Evolutionary conservation across 2,888 invertebrate species (phyloP).

Genomic region (Megalurothrips usitatus): DNA sequence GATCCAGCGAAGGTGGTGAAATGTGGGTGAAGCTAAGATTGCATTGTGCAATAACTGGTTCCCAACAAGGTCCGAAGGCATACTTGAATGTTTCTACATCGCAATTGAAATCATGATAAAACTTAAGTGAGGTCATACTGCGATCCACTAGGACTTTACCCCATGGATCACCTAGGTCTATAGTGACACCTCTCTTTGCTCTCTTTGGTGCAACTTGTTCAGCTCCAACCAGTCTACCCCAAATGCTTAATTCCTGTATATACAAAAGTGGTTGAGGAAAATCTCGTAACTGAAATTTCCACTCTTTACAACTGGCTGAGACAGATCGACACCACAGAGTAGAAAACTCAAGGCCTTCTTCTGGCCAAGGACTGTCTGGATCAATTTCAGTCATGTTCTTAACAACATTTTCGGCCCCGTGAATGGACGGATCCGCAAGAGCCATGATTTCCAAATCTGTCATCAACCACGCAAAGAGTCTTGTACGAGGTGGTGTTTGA

Average conservation of each 20-base stretch:
- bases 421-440: constrained; percentile 80
- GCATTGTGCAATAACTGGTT: constrained; percentile 89
- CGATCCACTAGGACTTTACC: constrained; percentile 76
- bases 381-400: constrained; percentile 76
- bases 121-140: constrained; percentile 91
- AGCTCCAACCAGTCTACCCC: constrained; percentile 86
- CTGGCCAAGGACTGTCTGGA: constrained; percentile 85
- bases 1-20: constrained; percentile 81
- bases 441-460: constrained; percentile 67
- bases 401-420: constrained; percentile 73
- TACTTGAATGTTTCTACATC: constrained; percentile 84
- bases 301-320: constrained; percentile 72
- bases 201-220: constrained; percentile 74
- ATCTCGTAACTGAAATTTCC: constrained; percentile 87
- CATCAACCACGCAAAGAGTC: constrained; percentile 84
- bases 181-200: constrained; percentile 67
- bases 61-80: constrained; percentile 99
- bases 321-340: constrained; percentile 92
- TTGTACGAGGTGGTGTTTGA: constrained; percentile 60
- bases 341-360: constrained; percentile 79
- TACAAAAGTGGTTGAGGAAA: constrained; percentile 91
- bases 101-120: constrained; percentile 96
- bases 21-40: constrained; percentile 85
- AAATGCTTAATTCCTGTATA: constrained; percentile 75
- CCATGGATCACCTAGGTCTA: constrained; percentile 83